Conservation (phyloP, 2,888 invertebrate genomes). For the Agonum fuliginosum region DNA sequence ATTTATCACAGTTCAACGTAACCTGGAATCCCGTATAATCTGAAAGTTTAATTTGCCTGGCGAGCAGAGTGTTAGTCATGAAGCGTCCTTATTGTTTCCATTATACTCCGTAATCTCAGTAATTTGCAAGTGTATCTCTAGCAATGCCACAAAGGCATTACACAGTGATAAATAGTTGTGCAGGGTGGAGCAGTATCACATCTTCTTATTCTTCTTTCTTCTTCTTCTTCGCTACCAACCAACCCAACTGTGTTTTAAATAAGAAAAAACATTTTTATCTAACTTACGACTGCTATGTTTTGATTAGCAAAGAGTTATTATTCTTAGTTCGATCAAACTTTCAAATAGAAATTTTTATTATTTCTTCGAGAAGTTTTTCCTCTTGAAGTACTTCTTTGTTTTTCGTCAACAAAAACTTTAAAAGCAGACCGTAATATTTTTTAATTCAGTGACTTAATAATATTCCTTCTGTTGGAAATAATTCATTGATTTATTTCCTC, state of each 20-base stretch:
- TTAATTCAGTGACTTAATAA: too few relatives aligned
- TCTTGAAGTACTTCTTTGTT: slow-evolving; percentile 33
- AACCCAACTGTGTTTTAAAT: slow-evolving; percentile 35
- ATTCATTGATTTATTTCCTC: neutral
- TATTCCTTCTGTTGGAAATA: neutral
- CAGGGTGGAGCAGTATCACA: slow-evolving; percentile 19
- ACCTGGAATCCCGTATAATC: slow-evolving; percentile 47
- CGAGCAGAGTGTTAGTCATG: slow-evolving; percentile 41
- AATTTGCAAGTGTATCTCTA: slow-evolving; percentile 59
- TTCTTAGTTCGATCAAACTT: slow-evolving; percentile 36
- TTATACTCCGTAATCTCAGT: slow-evolving; percentile 56
- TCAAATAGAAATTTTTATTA: slow-evolving; percentile 41
- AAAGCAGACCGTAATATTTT: too few relatives aligned
- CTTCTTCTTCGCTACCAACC: slow-evolving; percentile 4
- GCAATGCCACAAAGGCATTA: slow-evolving; percentile 58
- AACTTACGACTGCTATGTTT: slow-evolving; percentile 29
- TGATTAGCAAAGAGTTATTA: slow-evolving; percentile 30
- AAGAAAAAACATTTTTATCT: slow-evolving; percentile 48
- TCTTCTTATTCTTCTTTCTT: too few relatives aligned
- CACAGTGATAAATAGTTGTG: slow-evolving; percentile 56
- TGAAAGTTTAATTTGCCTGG: slow-evolving; percentile 54
- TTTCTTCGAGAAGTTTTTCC: slow-evolving; percentile 29
- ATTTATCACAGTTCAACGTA: neutral
- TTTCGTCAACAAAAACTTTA: slow-evolving; percentile 17
- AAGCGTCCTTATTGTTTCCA: slow-evolving; percentile 59